Base-by-base conservation (phyloP, 1,140 invertebrate species). In the Drosophila kurseongensis region DNA sequence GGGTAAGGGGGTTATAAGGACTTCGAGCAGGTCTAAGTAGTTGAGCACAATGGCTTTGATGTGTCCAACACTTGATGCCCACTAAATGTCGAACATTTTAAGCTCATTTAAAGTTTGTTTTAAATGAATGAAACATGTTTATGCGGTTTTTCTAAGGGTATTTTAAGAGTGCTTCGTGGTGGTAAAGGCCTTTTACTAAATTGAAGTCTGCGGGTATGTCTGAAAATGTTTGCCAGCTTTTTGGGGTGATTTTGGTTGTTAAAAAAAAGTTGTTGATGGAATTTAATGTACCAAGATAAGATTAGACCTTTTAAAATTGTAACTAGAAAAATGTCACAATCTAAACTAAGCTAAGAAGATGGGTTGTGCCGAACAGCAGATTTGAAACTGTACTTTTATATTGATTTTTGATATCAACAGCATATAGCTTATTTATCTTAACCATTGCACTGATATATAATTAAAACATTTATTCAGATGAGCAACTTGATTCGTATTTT, bases 21-120 rank as follows among this genome's bases (percentile, higher is more conserved):
- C 54, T 23, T 14, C 35, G 5, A 45, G n/a, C 41, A 36, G 61
- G 60, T 75, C 51, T 75, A 75, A 75, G 69, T 62, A 66, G 73
- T 75, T 75, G 59, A 75, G 72, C 73, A 75, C 60, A 66, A 58
- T 75, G 73, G 71, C 72, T 75, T 75, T 75, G 59, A 75, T 75
- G 60, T 75, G 73, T 75, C 47, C 71, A 16, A 13, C 66, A 72
- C 68, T 72, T 71, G 29, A 59, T 71, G 69, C 74, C 47, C 52
- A 76, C 74, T 76, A 80, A 80, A 79, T 68, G 77, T 75, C 59
- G 27, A 69, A 75, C 78, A 81, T 81, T 77, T 81, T 81, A 58
- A 73, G 72, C 66, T 55, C 73, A 67, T 62, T 81, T 77, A 35
- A 73, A 77, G 42, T 73, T 77, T 40, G 36, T 60, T 76, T 56